phyloP scores from a whole-genome alignment of 2,888 invertebrate genomes.

The Tyria jacobaeae region DNA sequence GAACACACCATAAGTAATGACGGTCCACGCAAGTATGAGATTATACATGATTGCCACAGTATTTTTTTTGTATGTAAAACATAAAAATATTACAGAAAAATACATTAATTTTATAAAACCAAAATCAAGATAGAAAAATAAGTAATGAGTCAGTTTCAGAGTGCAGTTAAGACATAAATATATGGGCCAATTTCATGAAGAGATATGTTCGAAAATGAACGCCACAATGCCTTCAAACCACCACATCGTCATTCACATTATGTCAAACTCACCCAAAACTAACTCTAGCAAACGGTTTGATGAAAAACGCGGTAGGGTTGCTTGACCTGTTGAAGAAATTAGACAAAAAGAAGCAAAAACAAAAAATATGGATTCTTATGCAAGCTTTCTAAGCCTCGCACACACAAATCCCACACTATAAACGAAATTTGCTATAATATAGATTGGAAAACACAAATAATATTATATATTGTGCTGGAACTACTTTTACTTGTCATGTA shows the following conservation, averaged over 20 bases:
- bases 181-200: conserved; percentile 74
- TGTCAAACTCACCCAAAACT: conserved; percentile 91
- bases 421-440: conserved; percentile 57
- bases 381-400: conserved; percentile 75
- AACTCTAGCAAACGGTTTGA: conserved; percentile 90
- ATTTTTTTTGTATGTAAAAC: conserved; percentile 9
- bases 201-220: conserved; percentile 75
- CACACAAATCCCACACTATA: conserved; percentile 71
- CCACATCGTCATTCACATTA: conserved; percentile 83
- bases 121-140: conserved; percentile 51
- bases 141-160: conserved; percentile 81
- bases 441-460: conserved; percentile 55
- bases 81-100: conserved; percentile 4
- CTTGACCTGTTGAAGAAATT: conserved; percentile 91
- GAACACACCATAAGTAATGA: conserved; percentile 42
- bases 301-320: conserved; percentile 90
- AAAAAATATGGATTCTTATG: conserved; percentile 71
- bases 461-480: conserved; percentile 44
- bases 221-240: conserved; percentile 85
- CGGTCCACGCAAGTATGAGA: conserved; percentile 23
- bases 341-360: conserved; percentile 83
- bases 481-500: conserved; percentile 56
- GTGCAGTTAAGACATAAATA: conserved; percentile 82
- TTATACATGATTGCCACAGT: conserved; percentile 25
- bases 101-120: conserved; percentile 27